phyloP scores from a whole-genome alignment of 2,888 invertebrate species.

The Chalcis sispes region DNA sequence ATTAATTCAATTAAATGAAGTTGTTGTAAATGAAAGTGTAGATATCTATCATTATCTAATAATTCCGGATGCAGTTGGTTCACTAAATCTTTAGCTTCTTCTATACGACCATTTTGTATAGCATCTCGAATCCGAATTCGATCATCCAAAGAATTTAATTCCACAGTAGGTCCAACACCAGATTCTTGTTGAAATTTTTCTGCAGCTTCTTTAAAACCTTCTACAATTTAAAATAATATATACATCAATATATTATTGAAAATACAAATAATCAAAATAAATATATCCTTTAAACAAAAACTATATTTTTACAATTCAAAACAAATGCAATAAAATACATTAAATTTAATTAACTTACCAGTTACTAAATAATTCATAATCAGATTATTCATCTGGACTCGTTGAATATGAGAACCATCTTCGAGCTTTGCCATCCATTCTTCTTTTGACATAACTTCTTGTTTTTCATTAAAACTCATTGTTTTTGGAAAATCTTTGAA shows the following conservation, averaged over 20 bases:
- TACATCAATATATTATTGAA: constrained; percentile 4
- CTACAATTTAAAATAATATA: constrained; percentile 75
- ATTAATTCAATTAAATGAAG: constrained; percentile 93
- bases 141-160: constrained; percentile 91
- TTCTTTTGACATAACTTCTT: constrained; percentile 79
- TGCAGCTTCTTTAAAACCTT: constrained; percentile 97
- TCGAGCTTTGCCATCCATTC: constrained; percentile 87
- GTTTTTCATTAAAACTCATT: constrained; percentile 78
- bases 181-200: constrained; percentile 97
- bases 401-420: constrained; percentile 86
- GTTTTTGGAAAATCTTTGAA: constrained; percentile 52
- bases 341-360: constrained; percentile 79
- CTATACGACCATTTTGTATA: constrained; percentile 93
- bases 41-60: constrained; percentile 94
- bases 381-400: constrained; percentile 96
- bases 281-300: constrained; percentile 8
- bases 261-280: constrained; percentile 5
- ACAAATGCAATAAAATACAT: constrained; percentile 33
- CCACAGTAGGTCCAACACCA: constrained; percentile 87
- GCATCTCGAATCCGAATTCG: constrained; percentile 95
- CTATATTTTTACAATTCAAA: not conserved
- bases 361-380: constrained; percentile 99
- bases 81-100: constrained; percentile 94
- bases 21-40: constrained; percentile 97
- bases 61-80: constrained; percentile 96